Evolutionary conservation across 2,797 vertebrate species (phyloP).

Genomic region (Peromyscus eremicus): DNA sequence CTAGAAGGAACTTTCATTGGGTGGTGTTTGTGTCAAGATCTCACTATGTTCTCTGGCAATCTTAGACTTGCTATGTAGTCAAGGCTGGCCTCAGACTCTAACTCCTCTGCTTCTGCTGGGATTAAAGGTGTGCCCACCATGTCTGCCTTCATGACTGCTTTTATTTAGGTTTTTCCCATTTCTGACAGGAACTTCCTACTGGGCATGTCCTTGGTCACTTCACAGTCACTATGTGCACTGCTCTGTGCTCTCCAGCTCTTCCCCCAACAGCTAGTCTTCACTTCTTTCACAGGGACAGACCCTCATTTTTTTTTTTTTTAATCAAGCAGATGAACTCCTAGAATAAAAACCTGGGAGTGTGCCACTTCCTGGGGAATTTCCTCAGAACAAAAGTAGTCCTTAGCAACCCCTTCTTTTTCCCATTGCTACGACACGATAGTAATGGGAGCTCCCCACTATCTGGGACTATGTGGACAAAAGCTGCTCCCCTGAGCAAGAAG

Average conservation of each 20-base stretch:
- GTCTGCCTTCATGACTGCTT: neutral
- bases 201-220: neutral
- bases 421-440: neutral
- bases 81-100: neutral
- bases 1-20: neutral
- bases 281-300: neutral
- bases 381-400: conserved; percentile 10
- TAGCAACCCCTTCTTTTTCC: neutral
- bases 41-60: neutral
- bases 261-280: neutral
- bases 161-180: neutral
- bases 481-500: neutral
- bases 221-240: neutral
- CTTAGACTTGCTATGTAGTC: neutral
- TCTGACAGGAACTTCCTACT: neutral
- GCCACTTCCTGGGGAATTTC: conserved; percentile 1
- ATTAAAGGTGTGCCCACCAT: neutral
- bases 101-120: neutral
- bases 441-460: neutral
- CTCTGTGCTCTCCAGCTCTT: neutral
- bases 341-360: conserved; percentile 1
- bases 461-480: neutral
- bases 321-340: neutral
- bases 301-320: neutral
- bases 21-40: neutral